These are phyloP conservation scores for Athene noctua DNA, from an alignment of 2,113 vertebrate genomes.

Conservation along the genomic window DNA sequence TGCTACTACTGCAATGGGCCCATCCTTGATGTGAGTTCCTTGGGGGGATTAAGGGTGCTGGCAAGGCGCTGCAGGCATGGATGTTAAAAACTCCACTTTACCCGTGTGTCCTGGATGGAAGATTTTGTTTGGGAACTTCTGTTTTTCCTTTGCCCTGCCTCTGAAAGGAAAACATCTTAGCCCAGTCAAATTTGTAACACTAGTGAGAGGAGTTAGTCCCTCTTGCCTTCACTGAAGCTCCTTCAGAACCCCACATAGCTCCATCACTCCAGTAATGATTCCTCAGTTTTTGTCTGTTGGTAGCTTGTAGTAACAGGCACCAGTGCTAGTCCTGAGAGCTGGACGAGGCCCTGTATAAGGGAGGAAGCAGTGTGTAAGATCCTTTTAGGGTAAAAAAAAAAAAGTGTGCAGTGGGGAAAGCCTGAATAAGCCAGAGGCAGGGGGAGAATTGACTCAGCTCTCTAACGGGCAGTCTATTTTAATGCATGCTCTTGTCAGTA, in stretches of 20 bases:
- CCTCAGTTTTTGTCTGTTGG: neutral
- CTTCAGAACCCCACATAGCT: neutral
- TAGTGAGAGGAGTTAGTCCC: neutral
- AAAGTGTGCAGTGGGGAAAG: neutral
- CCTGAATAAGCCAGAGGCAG: neutral
- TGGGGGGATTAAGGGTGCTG: neutral
- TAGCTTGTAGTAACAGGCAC: neutral
- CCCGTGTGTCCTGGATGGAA: neutral
- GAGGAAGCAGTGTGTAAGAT: neutral
- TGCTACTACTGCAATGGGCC: constrained; percentile 98
- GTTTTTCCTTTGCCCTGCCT: neutral
- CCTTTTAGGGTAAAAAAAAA: constrained; percentile 37
- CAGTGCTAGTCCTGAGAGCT: neutral
- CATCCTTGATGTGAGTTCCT: constrained; percentile 91
- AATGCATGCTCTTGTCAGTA: neutral
- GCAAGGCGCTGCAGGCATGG: neutral
- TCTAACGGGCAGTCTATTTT: neutral
- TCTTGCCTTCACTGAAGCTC: neutral
- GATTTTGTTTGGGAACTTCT: neutral
- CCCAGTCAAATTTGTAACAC: neutral
- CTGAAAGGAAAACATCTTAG: neutral
- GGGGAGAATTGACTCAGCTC: neutral
- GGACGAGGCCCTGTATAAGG: neutral
- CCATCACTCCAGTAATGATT: neutral
- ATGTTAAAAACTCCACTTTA: neutral